phyloP scores from a whole-genome alignment of 2,797 vertebrate species.

The Lophius americanus region DNA sequence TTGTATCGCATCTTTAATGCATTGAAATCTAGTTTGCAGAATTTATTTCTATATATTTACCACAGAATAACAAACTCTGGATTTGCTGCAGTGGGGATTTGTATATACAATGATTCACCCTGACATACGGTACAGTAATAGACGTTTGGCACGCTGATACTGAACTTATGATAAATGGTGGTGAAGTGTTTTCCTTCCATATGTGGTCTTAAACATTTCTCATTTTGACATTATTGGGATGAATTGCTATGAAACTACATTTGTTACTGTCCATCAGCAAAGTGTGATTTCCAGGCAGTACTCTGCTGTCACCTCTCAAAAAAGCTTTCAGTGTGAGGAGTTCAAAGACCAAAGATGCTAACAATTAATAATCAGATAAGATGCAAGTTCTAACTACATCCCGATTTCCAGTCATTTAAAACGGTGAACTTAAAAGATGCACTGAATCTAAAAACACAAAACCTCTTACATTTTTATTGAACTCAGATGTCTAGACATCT shows the following conservation, averaged over 20 bases:
- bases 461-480: background rate
- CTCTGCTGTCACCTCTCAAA: too few species aligned
- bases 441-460: background rate
- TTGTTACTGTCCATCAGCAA: too few species aligned
- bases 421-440: too few species aligned
- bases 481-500: conserved; percentile 24
- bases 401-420: background rate
- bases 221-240: background rate
- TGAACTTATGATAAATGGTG: background rate
- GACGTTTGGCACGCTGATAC: background rate
- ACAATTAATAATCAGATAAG: too few species aligned
- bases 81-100: conserved; percentile 9
- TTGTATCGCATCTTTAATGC: too few species aligned
- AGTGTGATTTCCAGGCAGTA: too few species aligned
- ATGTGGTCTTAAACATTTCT: background rate
- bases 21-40: background rate
- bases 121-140: conserved; percentile 4
- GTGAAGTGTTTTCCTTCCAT: background rate
- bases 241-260: background rate
- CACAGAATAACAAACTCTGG: background rate
- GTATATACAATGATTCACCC: background rate
- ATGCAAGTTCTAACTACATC: too few species aligned
- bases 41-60: conserved; percentile 16
- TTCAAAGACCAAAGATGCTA: too few species aligned
- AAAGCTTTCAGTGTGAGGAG: too few species aligned